Conservation (phyloP, 2,113 vertebrate genomes). For the Onychorhynchus coronatus region DNA sequence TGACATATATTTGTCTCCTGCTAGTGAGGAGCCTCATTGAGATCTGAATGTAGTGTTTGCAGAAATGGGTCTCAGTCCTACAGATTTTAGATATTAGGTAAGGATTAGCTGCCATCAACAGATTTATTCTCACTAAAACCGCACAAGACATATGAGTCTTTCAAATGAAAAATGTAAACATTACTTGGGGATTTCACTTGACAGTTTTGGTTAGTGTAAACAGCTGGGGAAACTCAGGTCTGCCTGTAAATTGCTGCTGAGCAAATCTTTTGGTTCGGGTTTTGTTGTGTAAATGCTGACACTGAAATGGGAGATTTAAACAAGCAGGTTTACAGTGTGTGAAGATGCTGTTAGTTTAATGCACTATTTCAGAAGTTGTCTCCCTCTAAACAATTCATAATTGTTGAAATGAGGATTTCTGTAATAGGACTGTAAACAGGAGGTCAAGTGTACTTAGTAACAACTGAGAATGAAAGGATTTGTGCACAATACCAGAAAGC, state of each 20-base stretch:
- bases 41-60: background rate
- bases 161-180: background rate
- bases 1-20: background rate
- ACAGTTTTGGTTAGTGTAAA: background rate
- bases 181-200: background rate
- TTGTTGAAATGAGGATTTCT: background rate
- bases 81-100: background rate
- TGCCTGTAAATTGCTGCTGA: background rate
- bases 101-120: background rate
- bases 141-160: background rate
- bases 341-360: background rate
- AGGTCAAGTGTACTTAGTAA: background rate
- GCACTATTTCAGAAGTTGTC: background rate
- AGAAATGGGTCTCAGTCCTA: background rate
- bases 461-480: background rate
- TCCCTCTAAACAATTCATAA: background rate
- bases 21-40: background rate
- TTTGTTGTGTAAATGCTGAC: background rate
- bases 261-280: background rate
- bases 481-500: background rate
- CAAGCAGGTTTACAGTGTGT: background rate
- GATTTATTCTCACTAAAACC: background rate
- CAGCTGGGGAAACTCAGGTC: background rate
- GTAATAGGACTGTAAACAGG: background rate
- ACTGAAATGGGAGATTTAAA: background rate